These are phyloP conservation scores for cattle (Bos taurus) DNA, from an alignment of 2,113 vertebrate genomes.

Conservation along the genomic window DNA sequence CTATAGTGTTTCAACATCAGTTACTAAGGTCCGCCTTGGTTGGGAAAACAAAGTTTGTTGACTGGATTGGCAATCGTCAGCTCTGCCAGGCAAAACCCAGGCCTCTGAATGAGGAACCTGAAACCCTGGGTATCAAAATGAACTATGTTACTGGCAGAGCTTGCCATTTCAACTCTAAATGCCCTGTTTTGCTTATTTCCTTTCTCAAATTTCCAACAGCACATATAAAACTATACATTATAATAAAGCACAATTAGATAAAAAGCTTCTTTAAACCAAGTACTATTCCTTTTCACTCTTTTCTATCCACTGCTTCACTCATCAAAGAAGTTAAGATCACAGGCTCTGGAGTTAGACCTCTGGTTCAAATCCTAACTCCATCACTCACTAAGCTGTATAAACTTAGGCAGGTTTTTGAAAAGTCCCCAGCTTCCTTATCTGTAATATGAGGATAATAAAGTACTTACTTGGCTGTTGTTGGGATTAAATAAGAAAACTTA, in stretches of 20 bases:
- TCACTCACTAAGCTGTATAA: neutral
- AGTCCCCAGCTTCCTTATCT: neutral
- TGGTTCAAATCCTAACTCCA: neutral
- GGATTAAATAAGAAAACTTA: slow-evolving; percentile 2
- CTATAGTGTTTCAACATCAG: slow-evolving; percentile 26
- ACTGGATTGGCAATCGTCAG: neutral
- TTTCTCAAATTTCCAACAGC: neutral
- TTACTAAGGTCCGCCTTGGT: neutral
- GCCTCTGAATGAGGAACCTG: neutral
- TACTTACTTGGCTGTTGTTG: neutral
- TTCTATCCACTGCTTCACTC: neutral
- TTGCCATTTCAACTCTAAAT: neutral
- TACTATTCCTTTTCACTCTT: neutral
- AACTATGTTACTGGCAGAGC: neutral
- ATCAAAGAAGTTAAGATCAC: slow-evolving; percentile 2
- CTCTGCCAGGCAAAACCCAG: neutral
- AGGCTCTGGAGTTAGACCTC: neutral
- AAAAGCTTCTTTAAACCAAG: slow-evolving; percentile 21
- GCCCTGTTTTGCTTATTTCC: neutral
- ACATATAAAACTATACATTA: neutral
- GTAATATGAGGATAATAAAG: neutral
- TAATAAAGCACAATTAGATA: neutral
- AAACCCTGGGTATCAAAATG: neutral
- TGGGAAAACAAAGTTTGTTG: neutral
- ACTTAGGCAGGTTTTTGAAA: neutral